Conservation (phyloP, 2,888 invertebrate genomes). For the Drosophila borealis region DNA sequence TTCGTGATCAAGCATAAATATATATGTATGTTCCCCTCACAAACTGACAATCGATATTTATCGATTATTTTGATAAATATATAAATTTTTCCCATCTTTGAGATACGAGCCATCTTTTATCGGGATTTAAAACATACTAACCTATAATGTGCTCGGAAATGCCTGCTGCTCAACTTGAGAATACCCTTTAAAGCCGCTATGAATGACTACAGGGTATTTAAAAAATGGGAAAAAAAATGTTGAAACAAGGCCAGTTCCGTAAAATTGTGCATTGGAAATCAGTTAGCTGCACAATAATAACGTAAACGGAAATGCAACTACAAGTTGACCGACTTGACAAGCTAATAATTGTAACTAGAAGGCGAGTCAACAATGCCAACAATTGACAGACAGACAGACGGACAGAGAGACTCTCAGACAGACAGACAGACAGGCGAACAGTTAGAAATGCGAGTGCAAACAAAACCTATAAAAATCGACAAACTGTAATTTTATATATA, state of each 20-base stretch:
- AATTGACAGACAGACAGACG: conserved; percentile 29
- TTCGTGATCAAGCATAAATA: too few species aligned
- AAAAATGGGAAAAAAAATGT: conserved; percentile 18
- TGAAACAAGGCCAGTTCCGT: conserved; percentile 72
- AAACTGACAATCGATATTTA: background rate
- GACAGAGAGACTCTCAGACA: background rate
- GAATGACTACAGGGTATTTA: conserved; percentile 6
- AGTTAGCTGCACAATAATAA: conserved; percentile 49
- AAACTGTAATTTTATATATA: conserved; percentile 19
- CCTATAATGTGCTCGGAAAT: background rate
- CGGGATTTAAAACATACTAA: too few species aligned
- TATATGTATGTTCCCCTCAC: too few species aligned
- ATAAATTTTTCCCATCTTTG: too few species aligned
- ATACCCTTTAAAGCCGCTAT: background rate
- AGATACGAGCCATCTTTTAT: too few species aligned
- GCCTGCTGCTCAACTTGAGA: background rate
- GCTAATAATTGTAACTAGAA: conserved; percentile 66
- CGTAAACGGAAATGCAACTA: conserved; percentile 66
- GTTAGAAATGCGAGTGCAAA: conserved; percentile 30
- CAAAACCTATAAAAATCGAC: conserved; percentile 18
- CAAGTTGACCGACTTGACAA: conserved; percentile 50
- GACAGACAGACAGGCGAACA: background rate
- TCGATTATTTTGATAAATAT: background rate
- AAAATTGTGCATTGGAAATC: conserved; percentile 60
- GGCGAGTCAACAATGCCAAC: conserved; percentile 67